These are phyloP conservation scores for Lerema accius DNA, from an alignment of 1,140 invertebrate genomes.

Conservation along the genomic window DNA sequence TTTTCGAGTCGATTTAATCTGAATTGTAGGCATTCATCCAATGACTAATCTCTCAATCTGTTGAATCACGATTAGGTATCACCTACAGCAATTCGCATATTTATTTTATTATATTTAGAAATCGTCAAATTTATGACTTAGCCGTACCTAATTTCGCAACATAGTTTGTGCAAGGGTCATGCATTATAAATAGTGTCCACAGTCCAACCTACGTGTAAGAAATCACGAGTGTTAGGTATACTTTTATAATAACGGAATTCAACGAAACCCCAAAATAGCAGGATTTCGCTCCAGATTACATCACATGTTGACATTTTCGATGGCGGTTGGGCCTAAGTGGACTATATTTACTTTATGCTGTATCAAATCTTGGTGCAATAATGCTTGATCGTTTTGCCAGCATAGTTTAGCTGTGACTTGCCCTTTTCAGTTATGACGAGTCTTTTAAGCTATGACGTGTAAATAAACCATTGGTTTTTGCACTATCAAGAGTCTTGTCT, in stretches of 20 bases:
- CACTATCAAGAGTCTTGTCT: no score
- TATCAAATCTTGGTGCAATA: conserved; percentile 49
- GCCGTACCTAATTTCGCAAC: background rate
- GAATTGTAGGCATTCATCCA: no score
- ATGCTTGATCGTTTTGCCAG: conserved; percentile 61
- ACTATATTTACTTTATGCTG: conserved; percentile 56
- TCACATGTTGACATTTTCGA: conserved; percentile 68
- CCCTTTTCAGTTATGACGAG: background rate
- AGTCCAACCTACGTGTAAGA: conserved; percentile 38
- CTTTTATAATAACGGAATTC: conserved; percentile 65
- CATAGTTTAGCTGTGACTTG: conserved; percentile 64
- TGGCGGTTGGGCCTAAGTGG: conserved; percentile 43
- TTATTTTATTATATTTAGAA: no score
- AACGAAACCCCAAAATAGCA: conserved; percentile 69
- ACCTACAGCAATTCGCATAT: no score
- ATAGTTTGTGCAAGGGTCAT: conserved; percentile 30
- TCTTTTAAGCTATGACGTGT: background rate
- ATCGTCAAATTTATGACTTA: no score
- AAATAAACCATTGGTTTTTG: no score
- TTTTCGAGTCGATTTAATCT: no score
- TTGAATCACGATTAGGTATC: no score
- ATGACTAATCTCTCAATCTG: no score
- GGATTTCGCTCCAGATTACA: conserved; percentile 65
- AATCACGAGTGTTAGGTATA: conserved; percentile 49
- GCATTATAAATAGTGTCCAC: conserved; percentile 43